Evolutionary conservation across 1,140 invertebrate genomes (phyloP).

Genomic region (Globodera ellingtonae): DNA sequence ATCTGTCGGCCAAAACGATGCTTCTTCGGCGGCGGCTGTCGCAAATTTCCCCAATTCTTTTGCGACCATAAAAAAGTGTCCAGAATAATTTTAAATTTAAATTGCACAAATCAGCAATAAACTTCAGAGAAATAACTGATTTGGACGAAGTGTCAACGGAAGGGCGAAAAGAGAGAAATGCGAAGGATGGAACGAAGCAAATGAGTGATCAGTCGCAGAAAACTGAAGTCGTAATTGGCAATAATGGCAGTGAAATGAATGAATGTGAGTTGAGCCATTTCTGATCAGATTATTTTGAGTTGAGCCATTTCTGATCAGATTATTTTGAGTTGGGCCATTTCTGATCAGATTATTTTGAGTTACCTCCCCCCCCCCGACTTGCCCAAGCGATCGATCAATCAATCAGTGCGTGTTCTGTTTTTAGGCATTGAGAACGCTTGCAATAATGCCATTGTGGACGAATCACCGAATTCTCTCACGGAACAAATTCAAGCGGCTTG

Average conservation of each 20-base stretch:
- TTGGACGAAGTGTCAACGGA: not conserved
- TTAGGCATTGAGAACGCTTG: not conserved
- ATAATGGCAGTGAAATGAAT: not conserved
- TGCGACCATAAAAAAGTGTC: not conserved
- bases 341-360: not conserved
- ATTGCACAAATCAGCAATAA: not conserved
- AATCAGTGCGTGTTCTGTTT: not conserved
- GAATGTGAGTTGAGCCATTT: not conserved
- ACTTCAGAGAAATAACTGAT: not conserved
- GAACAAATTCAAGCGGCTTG: conserved; percentile 25
- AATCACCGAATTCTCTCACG: conserved; percentile 3
- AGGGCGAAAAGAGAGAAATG: conserved; percentile 1
- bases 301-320: too few relatives aligned
- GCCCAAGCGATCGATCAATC: too few relatives aligned
- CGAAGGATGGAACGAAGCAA: not conserved
- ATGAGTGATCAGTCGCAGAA: conserved; percentile 4
- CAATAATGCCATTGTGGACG: not conserved
- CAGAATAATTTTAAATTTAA: not conserved
- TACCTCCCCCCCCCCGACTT: not conserved
- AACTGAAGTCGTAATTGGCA: not conserved
- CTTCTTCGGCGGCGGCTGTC: not conserved
- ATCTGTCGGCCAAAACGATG: not conserved
- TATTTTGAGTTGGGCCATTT: too few relatives aligned
- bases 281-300: not conserved
- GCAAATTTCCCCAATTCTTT: not conserved